Evolutionary conservation across 1,140 invertebrate genomes (phyloP).

Genomic region (Catajapyx aquilonaris): DNA sequence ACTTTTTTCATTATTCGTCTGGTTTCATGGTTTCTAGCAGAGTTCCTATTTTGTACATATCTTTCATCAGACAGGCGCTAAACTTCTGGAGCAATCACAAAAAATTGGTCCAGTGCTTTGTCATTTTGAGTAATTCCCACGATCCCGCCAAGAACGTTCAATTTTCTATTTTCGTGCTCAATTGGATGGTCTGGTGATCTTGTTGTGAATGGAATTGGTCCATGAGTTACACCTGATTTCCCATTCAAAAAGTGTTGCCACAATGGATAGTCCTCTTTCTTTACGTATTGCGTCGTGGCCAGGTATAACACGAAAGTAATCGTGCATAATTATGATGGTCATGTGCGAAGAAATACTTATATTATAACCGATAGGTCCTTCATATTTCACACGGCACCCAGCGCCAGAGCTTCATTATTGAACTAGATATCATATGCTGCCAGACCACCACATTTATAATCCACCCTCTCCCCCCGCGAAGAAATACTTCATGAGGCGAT

Average conservation of each 20-base stretch:
- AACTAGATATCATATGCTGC: too few species aligned
- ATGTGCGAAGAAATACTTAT: slow-evolving; percentile 5
- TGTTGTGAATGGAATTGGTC: slow-evolving; percentile 1
- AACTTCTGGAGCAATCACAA: slow-evolving; percentile 3
- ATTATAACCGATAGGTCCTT: slow-evolving; percentile 7
- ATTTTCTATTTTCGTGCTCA: slow-evolving; percentile 1
- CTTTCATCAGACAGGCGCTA: too few species aligned
- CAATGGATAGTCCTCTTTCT: neutral
- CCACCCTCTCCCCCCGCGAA: too few species aligned
- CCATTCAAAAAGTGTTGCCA: slow-evolving; percentile 1
- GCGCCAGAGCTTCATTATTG: slow-evolving; percentile 7
- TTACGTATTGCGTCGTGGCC: slow-evolving; percentile 1
- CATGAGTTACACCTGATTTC: slow-evolving; percentile 1
- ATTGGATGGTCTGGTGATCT: slow-evolving; percentile 1
- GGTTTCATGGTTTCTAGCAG: too few species aligned
- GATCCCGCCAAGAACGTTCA: slow-evolving; percentile 1
- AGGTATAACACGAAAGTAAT: slow-evolving; percentile 1
- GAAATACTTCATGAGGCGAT: too few species aligned
- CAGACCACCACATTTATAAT: too few species aligned
- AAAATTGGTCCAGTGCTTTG: slow-evolving; percentile 3
- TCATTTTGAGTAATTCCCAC: slow-evolving; percentile 3
- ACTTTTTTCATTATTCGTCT: too few species aligned
- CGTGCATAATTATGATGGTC: slow-evolving; percentile 7
- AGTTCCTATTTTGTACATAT: too few species aligned
- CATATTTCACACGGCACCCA: slow-evolving; percentile 6